Conservation (phyloP, 2,888 invertebrate genomes). For the Punctoribates punctum region DNA sequence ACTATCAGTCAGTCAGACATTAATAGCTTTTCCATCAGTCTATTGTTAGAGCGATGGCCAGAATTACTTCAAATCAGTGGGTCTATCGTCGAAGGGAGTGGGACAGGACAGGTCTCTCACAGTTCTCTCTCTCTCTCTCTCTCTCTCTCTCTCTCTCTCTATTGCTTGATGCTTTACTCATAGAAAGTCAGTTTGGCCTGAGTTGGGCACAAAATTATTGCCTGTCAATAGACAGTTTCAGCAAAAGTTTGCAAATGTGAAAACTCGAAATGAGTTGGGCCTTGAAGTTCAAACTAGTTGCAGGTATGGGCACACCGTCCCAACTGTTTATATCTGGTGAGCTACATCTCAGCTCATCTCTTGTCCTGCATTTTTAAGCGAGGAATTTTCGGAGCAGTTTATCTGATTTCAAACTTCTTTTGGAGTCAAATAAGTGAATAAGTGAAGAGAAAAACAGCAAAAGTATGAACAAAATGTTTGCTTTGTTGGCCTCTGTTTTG, state of each 20-base stretch:
- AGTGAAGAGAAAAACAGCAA: too few relatives aligned
- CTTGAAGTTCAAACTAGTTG: conserved; percentile 27
- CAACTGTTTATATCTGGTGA: not conserved
- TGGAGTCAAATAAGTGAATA: not conserved
- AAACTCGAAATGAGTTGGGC: conserved; percentile 29
- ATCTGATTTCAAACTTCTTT: conserved; percentile 35
- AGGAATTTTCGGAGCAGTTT: conserved; percentile 29
- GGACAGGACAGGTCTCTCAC: conserved; percentile 22
- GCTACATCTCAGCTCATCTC: conserved; percentile 29
- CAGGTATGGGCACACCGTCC: not conserved
- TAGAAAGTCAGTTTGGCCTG: conserved; percentile 22
- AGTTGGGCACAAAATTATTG: conserved; percentile 27
- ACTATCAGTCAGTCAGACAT: conserved; percentile 5
- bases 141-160: not conserved
- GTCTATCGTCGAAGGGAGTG: conserved; percentile 19
- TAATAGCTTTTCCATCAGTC: conserved; percentile 7
- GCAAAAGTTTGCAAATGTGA: not conserved
- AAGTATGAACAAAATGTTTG: conserved; percentile 22
- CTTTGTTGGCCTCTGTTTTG: conserved; percentile 23
- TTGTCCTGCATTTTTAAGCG: conserved; percentile 8
- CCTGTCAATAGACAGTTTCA: conserved; percentile 28
- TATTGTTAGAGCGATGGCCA: conserved; percentile 10
- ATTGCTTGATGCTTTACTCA: conserved; percentile 25
- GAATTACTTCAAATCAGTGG: conserved; percentile 20
- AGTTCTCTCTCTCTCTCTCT: not conserved